These are phyloP conservation scores for Scaptomyza hsui DNA, from an alignment of 1,140 invertebrate genomes.

Conservation along the genomic window DNA sequence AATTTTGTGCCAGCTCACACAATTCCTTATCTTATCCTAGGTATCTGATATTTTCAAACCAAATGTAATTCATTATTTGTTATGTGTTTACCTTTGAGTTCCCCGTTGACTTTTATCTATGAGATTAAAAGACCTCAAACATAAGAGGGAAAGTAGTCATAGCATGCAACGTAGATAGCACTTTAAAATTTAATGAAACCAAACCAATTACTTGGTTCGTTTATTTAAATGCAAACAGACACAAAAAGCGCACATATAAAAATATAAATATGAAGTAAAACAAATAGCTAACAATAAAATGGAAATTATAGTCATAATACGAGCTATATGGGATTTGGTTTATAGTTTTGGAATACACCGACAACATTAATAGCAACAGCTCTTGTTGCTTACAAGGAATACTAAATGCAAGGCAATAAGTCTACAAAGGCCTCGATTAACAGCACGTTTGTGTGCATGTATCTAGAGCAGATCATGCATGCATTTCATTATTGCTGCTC, in stretches of 20 bases:
- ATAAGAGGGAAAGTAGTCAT: background rate
- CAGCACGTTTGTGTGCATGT: background rate
- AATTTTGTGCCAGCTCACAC: background rate
- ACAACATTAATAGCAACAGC: background rate
- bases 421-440: background rate
- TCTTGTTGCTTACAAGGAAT: background rate
- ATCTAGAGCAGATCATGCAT: background rate
- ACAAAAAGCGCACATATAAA: background rate
- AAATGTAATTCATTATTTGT: background rate
- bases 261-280: conserved; percentile 1
- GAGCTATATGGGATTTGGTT: conserved; percentile 4
- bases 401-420: background rate
- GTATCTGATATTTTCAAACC: background rate
- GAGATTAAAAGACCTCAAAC: background rate
- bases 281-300: background rate
- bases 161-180: no score
- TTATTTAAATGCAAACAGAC: background rate
- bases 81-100: background rate
- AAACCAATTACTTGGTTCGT: background rate
- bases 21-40: conserved; percentile 11
- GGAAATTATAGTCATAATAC: conserved; percentile 6
- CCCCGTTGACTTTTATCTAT: background rate
- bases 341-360: background rate
- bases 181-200: background rate
- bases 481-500: conserved; percentile 5